A percentile compares a stretch with the other conserved stretches of the same genome.
Evolutionary conservation across 2,888 invertebrate species (phyloP).

Genomic region (Microctonus aethiopoides): DNA sequence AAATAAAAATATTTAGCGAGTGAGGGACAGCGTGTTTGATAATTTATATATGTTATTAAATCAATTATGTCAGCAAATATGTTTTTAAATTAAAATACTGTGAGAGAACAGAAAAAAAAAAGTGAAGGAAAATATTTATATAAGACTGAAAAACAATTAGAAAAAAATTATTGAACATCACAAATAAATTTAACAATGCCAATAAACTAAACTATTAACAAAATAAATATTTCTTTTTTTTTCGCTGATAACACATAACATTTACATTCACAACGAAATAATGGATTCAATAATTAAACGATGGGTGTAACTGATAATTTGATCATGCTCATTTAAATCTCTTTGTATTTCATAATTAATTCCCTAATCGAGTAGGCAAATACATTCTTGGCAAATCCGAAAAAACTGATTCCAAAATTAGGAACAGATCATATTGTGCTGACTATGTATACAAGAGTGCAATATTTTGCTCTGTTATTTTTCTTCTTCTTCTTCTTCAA

Average conservation of each 20-base stretch:
- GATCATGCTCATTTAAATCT: constrained; percentile 37
- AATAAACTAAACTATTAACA: too few species aligned
- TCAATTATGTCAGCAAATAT: not conserved
- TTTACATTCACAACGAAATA: constrained; percentile 9
- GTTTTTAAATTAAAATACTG: not conserved
- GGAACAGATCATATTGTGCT: constrained; percentile 63
- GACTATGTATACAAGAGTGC: constrained; percentile 63
- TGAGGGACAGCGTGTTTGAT: constrained; percentile 28
- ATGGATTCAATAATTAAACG: not conserved
- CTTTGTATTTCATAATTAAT: constrained; percentile 40
- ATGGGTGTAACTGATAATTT: not conserved
- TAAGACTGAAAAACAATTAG: not conserved
- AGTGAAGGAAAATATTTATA: not conserved
- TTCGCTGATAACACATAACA: too few species aligned
- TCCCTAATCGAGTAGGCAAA: constrained; percentile 35
- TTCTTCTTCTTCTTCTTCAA: not conserved
- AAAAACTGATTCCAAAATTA: constrained; percentile 62
- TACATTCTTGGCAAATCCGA: constrained; percentile 60
- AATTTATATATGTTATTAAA: not conserved
- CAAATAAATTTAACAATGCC: not conserved
- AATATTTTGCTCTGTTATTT: constrained; percentile 48
- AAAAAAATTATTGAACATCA: not conserved
- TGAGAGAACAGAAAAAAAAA: not conserved
- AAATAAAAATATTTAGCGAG: constrained; percentile 40
- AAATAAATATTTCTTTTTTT: too few species aligned